Percentiles rank a stretch among this genome's conserved stretches.
These are phyloP conservation scores for Callaeas wilsoni DNA, from an alignment of 2,113 vertebrate species.

Conservation along the genomic window DNA sequence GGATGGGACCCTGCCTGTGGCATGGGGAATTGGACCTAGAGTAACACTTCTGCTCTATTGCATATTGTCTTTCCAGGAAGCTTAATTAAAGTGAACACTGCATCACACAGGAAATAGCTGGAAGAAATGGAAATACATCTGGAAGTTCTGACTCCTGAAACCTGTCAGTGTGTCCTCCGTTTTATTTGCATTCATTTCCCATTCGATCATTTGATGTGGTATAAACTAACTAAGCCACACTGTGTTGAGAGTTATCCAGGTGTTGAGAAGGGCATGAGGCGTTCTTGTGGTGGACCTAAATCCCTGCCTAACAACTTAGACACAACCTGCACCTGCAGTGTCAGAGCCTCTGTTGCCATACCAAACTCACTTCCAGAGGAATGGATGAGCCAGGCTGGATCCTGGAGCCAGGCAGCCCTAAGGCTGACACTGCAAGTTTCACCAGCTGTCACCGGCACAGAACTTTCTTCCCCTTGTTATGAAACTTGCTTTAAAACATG, in stretches of 20 bases:
- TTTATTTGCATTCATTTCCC: background rate
- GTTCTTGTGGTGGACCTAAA: background rate
- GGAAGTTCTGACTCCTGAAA: background rate
- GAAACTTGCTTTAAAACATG: background rate
- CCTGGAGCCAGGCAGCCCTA: background rate
- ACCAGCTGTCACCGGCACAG: background rate
- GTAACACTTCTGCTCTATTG: background rate
- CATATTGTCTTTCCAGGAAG: background rate
- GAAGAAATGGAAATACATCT: background rate
- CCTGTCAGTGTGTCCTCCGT: background rate
- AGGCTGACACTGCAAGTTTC: background rate
- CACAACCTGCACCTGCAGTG: background rate
- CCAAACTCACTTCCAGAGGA: background rate
- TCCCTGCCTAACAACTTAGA: background rate
- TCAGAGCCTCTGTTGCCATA: background rate
- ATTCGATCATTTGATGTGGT: fast-evolving
- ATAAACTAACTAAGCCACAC: background rate
- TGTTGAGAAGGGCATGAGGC: background rate
- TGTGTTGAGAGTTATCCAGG: background rate
- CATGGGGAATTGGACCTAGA: background rate
- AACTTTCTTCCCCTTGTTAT: background rate
- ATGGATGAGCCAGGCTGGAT: background rate
- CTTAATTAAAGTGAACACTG: background rate
- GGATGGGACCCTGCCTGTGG: background rate
- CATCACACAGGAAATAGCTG: background rate